Evolutionary conservation across 2,113 vertebrate species (phyloP).

Genomic region (Nipponia nippon): DNA sequence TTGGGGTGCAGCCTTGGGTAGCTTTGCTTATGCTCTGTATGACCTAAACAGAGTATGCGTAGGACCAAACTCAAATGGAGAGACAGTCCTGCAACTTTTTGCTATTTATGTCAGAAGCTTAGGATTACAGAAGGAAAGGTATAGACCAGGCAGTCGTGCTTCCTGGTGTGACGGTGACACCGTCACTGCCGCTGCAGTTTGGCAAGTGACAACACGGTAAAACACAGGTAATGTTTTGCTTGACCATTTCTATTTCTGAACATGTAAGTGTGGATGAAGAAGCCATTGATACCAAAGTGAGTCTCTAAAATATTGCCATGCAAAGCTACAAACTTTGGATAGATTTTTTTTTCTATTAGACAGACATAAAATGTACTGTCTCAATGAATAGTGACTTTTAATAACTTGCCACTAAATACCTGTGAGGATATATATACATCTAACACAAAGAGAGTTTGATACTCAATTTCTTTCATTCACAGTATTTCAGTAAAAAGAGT

Average conservation of each 20-base stretch:
- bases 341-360: background rate
- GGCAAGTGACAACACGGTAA: background rate
- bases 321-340: background rate
- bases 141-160: accelerated
- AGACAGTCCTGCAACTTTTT: background rate
- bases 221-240: background rate
- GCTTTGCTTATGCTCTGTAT: background rate
- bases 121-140: background rate
- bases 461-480: background rate
- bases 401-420: conserved; percentile 40
- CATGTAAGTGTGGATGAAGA: background rate
- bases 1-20: background rate
- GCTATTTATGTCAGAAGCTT: background rate
- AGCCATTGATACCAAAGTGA: background rate
- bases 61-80: background rate
- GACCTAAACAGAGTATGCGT: background rate
- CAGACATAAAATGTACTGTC: conserved; percentile 5
- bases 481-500: background rate
- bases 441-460: background rate
- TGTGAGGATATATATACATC: background rate
- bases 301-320: background rate
- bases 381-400: conserved; percentile 52
- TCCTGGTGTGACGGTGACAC: background rate
- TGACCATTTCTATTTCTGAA: background rate
- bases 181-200: background rate